Evolutionary conservation across 2,113 vertebrate species (phyloP).

Genomic region (Cyanistes caeruleus): DNA sequence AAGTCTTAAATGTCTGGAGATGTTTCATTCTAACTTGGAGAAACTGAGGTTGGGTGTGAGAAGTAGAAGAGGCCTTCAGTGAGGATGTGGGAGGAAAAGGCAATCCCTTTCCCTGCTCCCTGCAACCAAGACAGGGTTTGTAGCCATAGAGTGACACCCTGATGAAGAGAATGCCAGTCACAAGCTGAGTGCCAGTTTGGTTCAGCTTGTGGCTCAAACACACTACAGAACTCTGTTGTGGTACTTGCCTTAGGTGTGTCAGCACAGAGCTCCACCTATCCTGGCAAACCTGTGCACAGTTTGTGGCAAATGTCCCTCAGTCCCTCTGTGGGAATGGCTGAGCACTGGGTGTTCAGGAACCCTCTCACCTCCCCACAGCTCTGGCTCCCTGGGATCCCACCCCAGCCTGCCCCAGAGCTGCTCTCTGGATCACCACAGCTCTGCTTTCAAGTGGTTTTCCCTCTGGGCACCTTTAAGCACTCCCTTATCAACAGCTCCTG

Average conservation of each 20-base stretch:
- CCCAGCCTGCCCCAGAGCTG: neutral
- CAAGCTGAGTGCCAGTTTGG: neutral
- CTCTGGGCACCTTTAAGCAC: conserved; percentile 16
- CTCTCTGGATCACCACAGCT: neutral
- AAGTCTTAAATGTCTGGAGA: neutral
- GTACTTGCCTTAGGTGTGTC: fast-evolving
- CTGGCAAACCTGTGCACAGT: neutral
- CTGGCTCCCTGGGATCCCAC: neutral
- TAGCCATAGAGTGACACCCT: fast-evolving
- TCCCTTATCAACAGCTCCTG: conserved; percentile 22
- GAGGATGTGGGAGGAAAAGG: neutral
- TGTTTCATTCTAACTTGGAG: neutral
- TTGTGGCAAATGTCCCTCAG: neutral
- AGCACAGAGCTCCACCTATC: neutral
- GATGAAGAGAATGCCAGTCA: neutral
- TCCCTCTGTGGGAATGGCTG: neutral
- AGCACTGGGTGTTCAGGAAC: neutral
- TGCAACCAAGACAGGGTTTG: neutral
- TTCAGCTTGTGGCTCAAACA: neutral
- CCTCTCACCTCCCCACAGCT: neutral
- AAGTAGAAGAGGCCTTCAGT: neutral
- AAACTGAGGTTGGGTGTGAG: neutral
- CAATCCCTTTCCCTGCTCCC: neutral
- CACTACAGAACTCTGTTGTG: neutral
- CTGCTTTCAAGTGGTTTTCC: neutral